phyloP scores from a whole-genome alignment of 2,113 vertebrate genomes.

The Lutjanus erythropterus region DNA sequence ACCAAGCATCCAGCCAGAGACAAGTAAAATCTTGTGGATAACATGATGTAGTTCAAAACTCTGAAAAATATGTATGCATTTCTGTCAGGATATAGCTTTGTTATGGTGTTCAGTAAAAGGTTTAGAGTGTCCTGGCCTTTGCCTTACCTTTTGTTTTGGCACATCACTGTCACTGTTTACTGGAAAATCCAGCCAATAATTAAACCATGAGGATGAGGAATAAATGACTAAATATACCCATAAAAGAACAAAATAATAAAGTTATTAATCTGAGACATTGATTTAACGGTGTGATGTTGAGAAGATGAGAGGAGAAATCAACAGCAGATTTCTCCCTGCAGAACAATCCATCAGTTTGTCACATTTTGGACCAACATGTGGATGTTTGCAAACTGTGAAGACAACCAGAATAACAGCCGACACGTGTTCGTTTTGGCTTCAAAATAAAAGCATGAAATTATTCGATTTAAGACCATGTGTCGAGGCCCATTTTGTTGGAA shows the following conservation, averaged over 20 bases:
- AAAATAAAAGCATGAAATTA: constrained; percentile 47
- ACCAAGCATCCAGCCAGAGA: constrained; percentile 86
- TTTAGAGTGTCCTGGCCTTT: neutral
- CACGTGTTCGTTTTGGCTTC: neutral
- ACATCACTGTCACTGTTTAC: neutral
- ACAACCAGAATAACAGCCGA: neutral
- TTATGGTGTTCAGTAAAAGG: neutral
- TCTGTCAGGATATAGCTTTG: neutral
- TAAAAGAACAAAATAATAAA: neutral
- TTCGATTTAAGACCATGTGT: neutral
- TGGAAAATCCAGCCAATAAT: neutral
- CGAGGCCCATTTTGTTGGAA: neutral
- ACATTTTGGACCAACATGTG: neutral
- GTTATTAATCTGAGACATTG: neutral
- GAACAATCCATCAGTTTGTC: constrained; percentile 9
- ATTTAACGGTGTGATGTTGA: neutral
- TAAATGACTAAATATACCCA: neutral
- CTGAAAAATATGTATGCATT: constrained; percentile 77
- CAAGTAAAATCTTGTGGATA: constrained; percentile 79
- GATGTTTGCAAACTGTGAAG: neutral
- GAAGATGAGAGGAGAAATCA: neutral
- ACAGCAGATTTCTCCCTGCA: neutral
- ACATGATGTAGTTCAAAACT: constrained; percentile 88
- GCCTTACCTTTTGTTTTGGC: neutral
- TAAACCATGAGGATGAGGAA: neutral